These are phyloP conservation scores for Littorina saxatilis DNA, from an alignment of 1,140 invertebrate species.

Conservation along the genomic window DNA sequence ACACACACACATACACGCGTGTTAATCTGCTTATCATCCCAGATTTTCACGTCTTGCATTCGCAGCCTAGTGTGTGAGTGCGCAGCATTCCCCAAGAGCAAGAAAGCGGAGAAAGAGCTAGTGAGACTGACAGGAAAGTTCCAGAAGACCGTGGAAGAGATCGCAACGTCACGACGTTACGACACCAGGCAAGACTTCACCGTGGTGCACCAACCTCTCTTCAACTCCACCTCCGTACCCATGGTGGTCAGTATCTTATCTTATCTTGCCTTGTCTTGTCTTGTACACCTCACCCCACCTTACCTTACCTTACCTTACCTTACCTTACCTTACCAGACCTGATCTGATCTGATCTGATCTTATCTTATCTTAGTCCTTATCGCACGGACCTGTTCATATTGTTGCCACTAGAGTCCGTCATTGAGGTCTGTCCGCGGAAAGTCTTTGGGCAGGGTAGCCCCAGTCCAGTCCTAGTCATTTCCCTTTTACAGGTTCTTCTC, in stretches of 20 bases:
- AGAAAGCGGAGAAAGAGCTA: slow-evolving; percentile 47
- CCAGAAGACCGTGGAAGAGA: slow-evolving; percentile 52
- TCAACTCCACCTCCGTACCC: slow-evolving; percentile 63
- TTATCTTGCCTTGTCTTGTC: background rate
- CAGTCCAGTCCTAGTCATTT: too few relatives aligned
- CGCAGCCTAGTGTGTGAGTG: slow-evolving; percentile 62
- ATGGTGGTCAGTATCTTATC: slow-evolving; percentile 23
- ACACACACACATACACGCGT: background rate
- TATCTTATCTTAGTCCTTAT: too few relatives aligned
- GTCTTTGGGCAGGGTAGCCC: too few relatives aligned
- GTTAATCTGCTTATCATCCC: too few relatives aligned
- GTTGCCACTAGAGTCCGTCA: too few relatives aligned
- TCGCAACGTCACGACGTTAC: slow-evolving; percentile 75
- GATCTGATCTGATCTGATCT: too few relatives aligned
- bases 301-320: too few relatives aligned
- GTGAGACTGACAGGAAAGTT: slow-evolving; percentile 52
- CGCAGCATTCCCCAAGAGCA: slow-evolving; percentile 55
- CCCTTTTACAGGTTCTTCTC: too few relatives aligned
- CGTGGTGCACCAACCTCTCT: slow-evolving; percentile 80
- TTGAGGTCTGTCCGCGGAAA: too few relatives aligned
- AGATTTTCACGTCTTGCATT: background rate
- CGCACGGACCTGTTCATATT: too few relatives aligned
- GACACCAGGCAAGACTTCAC: slow-evolving; percentile 82
- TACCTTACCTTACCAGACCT: too few relatives aligned
- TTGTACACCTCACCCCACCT: background rate